These are phyloP conservation scores for Boleophthalmus pectinirostris DNA, from an alignment of 2,113 vertebrate species.

Conservation along the genomic window DNA sequence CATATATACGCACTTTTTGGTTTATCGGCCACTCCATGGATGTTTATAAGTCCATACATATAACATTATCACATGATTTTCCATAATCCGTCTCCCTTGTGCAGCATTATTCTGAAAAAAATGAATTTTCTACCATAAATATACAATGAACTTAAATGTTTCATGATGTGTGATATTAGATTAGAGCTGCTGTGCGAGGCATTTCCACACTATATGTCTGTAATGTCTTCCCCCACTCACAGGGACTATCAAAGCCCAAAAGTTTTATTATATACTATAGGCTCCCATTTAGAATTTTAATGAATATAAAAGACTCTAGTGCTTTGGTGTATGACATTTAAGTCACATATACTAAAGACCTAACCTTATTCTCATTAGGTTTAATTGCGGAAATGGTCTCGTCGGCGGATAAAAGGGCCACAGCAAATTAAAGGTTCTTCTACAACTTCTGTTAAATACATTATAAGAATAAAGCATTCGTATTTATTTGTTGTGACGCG, in stretches of 20 bases:
- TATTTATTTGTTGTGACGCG: too few species aligned
- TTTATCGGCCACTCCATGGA: too few species aligned
- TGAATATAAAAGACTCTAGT: background rate
- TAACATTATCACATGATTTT: too few species aligned
- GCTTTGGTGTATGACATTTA: background rate
- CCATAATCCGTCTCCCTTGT: too few species aligned
- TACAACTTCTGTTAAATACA: too few species aligned
- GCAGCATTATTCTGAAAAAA: background rate
- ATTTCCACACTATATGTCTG: background rate
- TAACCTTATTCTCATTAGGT: background rate
- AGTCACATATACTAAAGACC: background rate
- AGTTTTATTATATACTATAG: background rate
- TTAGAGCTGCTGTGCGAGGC: background rate
- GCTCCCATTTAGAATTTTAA: background rate
- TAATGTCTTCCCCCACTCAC: background rate
- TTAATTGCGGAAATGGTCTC: background rate
- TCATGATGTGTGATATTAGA: background rate
- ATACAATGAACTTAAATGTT: background rate
- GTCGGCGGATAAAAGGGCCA: background rate
- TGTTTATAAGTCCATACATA: too few species aligned
- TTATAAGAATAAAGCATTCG: too few species aligned
- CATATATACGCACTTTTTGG: too few species aligned
- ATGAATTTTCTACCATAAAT: background rate
- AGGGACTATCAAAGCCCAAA: background rate
- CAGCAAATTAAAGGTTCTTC: too few species aligned